Percentiles rank a stretch among this genome's conserved stretches.
These are phyloP conservation scores for Propsilocerus akamusi DNA, from an alignment of 1,140 invertebrate genomes.

Conservation along the genomic window DNA sequence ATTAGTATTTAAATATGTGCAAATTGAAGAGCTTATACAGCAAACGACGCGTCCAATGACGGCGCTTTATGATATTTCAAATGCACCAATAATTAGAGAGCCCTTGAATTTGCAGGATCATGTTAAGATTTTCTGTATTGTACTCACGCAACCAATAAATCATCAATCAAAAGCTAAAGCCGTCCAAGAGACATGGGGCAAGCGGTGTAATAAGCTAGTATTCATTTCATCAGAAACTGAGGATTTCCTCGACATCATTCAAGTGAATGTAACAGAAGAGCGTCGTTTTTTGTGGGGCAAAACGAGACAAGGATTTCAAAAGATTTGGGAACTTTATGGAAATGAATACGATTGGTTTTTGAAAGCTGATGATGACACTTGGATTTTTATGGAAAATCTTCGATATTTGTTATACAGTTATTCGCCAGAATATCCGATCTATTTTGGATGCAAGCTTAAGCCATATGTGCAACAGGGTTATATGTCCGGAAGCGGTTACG, in stretches of 20 bases:
- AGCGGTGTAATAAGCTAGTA: constrained; percentile 69
- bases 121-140: constrained; percentile 77
- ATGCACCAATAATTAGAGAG: too few species aligned
- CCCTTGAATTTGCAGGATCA: constrained; percentile 30
- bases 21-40: too few species aligned
- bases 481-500: constrained; percentile 88
- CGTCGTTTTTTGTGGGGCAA: too few species aligned
- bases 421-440: constrained; percentile 48
- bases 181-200: constrained; percentile 87
- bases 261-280: too few species aligned
- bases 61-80: too few species aligned
- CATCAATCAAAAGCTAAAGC: constrained; percentile 74
- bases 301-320: too few species aligned
- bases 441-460: constrained; percentile 79
- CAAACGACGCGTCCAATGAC: too few species aligned
- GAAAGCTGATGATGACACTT: too few species aligned
- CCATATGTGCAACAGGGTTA: constrained; percentile 70
- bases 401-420: constrained; percentile 67
- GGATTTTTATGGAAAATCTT: constrained; percentile 85
- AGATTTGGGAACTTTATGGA: too few species aligned
- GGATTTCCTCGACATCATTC: too few species aligned
- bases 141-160: constrained; percentile 81
- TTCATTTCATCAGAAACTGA: constrained; percentile 75
- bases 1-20: too few species aligned
- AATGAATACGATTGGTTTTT: too few species aligned